Conservation (phyloP, 2,797 vertebrate species). For the Danio kyathit region DNA sequence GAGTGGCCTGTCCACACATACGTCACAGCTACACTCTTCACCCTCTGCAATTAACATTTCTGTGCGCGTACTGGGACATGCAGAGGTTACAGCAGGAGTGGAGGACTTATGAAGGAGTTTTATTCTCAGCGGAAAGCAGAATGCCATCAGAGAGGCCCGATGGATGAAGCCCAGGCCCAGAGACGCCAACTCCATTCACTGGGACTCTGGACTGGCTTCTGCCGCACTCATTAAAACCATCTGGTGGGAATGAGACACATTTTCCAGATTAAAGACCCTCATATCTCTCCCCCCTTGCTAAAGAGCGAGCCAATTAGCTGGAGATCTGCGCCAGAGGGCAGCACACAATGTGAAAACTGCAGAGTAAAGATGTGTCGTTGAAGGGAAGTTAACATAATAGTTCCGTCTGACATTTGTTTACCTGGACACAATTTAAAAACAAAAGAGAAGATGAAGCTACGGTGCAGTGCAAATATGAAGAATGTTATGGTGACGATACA, state of each 20-base stretch:
- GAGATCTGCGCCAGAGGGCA: slow-evolving; percentile 52
- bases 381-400: not conserved
- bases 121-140: slow-evolving; percentile 38
- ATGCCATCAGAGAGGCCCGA: slow-evolving; percentile 48
- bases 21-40: slow-evolving; percentile 19
- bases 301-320: slow-evolving; percentile 53
- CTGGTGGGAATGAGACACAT: slow-evolving; percentile 67
- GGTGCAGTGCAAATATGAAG: not conserved
- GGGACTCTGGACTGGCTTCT: slow-evolving; percentile 51
- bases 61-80: slow-evolving; percentile 13
- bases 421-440: not conserved
- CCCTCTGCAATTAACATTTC: slow-evolving; percentile 9
- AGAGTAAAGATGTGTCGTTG: not conserved
- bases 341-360: slow-evolving; percentile 32
- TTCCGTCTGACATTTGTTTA: not conserved
- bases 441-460: not conserved
- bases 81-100: slow-evolving; percentile 12
- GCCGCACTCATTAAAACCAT: slow-evolving; percentile 65
- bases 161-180: slow-evolving; percentile 38
- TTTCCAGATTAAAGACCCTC: slow-evolving; percentile 70
- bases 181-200: slow-evolving; percentile 55
- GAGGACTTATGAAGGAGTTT: slow-evolving; percentile 20
- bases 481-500: not conserved
- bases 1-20: not conserved
- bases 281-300: slow-evolving; percentile 35